Base-by-base conservation (phyloP, 2,888 invertebrate genomes). In the Actias luna region DNA sequence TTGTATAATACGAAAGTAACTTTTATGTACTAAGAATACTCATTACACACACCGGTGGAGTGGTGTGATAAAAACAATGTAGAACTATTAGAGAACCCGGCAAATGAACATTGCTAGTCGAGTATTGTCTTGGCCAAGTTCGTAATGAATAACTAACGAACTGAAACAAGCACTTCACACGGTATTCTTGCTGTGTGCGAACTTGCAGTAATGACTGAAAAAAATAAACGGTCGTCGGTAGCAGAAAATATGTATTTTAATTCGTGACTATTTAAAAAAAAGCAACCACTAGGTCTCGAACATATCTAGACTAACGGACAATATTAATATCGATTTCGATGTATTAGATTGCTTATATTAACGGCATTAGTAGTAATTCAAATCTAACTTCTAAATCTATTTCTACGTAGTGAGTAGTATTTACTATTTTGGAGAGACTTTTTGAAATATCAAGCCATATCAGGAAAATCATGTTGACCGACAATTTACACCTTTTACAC, bases 141-240 rank as follows among this genome's bases (percentile, higher is more conserved):
- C 70, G 71, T 79, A 82, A 81, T 80, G 80, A 80, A 80, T 77
- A 72, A 69, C 77, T 80, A 82, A 83, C 79, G 77, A 82, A 76
- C 75, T 73, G 75, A 73, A 73, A 73, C 71, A 72, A 69, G 71
- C 75, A 70, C 70, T 77, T 73, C 71, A 64, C 67, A 64, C 69
- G 63, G 70, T 65, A 67, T 72, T 73, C 67, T 67, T 70, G 65
- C 62, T 57, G 61, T 61, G 61, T 63, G 60, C 58, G 60, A 58
- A 46, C 61, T 60, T 64, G 66, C 65, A 65, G 63, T 64, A 67
- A 69, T 65, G 62, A 22, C 59, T 59, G 61, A 63, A 65, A 65
- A 69, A 67, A 67, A 29, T 29, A n/a, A 14, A 29, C 22, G 2
- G 18, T 16, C 5, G 18, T 27, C 27, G 50, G n/a, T 18, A 1